Evolutionary conservation across 1,140 invertebrate genomes (phyloP).

Genomic region (Drosophila teissieri): DNA sequence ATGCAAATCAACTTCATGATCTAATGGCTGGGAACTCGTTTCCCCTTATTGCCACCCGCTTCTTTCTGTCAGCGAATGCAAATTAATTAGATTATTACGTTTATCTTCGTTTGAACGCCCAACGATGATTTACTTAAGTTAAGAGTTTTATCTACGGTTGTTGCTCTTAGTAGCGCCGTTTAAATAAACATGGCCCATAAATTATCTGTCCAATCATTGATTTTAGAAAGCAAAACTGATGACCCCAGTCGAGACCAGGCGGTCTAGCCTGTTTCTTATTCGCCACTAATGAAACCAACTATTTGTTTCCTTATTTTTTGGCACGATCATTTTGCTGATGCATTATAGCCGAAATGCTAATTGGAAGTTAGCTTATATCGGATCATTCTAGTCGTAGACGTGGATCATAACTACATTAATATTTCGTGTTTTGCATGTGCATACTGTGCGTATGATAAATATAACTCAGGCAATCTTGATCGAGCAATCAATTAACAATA

Average conservation of each 20-base stretch:
- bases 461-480: background rate
- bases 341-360: slow-evolving; percentile 36
- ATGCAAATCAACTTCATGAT: slow-evolving; percentile 61
- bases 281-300: slow-evolving; percentile 47
- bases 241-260: slow-evolving; percentile 38
- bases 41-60: background rate
- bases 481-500: background rate
- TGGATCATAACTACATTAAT: background rate
- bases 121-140: slow-evolving; percentile 69
- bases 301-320: slow-evolving; percentile 54
- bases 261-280: slow-evolving; percentile 47
- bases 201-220: slow-evolving; percentile 46
- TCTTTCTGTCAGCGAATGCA: slow-evolving; percentile 49
- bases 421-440: background rate
- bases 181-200: slow-evolving; percentile 62
- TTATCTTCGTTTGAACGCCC: slow-evolving; percentile 56
- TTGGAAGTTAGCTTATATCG: slow-evolving; percentile 2
- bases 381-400: slow-evolving; percentile 10
- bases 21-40: slow-evolving; percentile 59
- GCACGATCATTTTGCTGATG: slow-evolving; percentile 36
- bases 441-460: slow-evolving; percentile 9
- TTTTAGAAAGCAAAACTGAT: slow-evolving; percentile 57
- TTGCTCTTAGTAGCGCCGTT: slow-evolving; percentile 58
- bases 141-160: slow-evolving; percentile 54
- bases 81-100: slow-evolving; percentile 72